A percentile compares a stretch with the other conserved stretches of the same genome.
These are phyloP conservation scores for Nannobrachium achirus DNA, from an alignment of 2,113 vertebrate species.

Conservation along the genomic window DNA sequence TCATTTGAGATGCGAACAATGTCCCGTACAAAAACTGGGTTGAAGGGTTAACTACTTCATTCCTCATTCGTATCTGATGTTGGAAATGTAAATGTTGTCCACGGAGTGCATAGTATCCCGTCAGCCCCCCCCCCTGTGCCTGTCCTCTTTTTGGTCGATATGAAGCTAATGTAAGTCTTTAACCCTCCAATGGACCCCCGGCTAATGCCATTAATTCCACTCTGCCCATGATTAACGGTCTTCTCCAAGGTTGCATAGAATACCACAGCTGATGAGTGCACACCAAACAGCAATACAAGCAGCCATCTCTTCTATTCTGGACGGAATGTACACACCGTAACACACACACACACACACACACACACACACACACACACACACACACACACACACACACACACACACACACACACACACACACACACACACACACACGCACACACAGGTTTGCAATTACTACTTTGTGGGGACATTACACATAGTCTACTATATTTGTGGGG, in stretches of 20 bases:
- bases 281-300: conserved; percentile 38
- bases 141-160: conserved; percentile 45
- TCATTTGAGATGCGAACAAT: conserved; percentile 58
- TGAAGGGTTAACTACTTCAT: conserved; percentile 63
- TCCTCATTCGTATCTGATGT: conserved; percentile 60
- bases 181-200: conserved; percentile 62
- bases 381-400: conserved; percentile 13
- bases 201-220: conserved; percentile 60
- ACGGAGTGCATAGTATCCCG: conserved; percentile 18
- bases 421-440: conserved; percentile 28
- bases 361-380: conserved; percentile 28
- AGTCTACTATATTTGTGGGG: too few species aligned
- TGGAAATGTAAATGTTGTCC: conserved; percentile 53
- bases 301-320: conserved; percentile 15
- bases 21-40: conserved; percentile 47
- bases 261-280: conserved; percentile 29
- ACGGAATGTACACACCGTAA: conserved; percentile 31
- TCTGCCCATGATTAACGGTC: conserved; percentile 45
- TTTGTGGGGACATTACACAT: too few species aligned
- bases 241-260: conserved; percentile 40
- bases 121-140: neutral
- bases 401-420: conserved; percentile 30
- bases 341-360: conserved; percentile 23
- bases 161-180: conserved; percentile 66
- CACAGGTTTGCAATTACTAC: too few species aligned